Conservation (phyloP, 2,888 invertebrate genomes). For the Eupithecia exiguata region DNA sequence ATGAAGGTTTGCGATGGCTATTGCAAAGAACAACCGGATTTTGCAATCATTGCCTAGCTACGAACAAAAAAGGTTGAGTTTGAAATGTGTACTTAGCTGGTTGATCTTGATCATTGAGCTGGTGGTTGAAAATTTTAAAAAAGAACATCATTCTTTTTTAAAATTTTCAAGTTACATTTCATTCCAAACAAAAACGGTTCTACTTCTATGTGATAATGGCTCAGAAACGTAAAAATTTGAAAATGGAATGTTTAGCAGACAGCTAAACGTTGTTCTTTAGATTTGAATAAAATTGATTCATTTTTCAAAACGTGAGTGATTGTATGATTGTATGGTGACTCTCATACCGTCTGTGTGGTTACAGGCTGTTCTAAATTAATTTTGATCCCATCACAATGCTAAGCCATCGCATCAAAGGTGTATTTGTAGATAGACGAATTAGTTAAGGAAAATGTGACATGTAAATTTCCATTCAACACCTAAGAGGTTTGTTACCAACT, state of each 20-base stretch:
- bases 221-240: neutral
- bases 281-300: neutral
- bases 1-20: constrained; percentile 23
- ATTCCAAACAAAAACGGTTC: neutral
- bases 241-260: neutral
- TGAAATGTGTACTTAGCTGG: neutral
- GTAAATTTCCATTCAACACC: constrained; percentile 34
- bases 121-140: too few relatives aligned
- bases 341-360: neutral
- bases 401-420: constrained; percentile 7
- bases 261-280: neutral
- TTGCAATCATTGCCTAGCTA: neutral
- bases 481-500: constrained; percentile 46
- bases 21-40: neutral
- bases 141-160: too few relatives aligned
- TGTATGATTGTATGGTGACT: neutral
- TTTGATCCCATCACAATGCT: neutral
- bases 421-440: constrained; percentile 33
- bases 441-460: constrained; percentile 19
- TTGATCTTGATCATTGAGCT: too few relatives aligned
- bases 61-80: neutral
- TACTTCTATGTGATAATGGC: neutral
- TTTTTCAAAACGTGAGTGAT: neutral
- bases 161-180: neutral
- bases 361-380: neutral